Evolutionary conservation across 2,888 invertebrate genomes (phyloP), one percentile per base, ranked within the genome.

Genomic region (Ceraclea dissimilis): DNA sequence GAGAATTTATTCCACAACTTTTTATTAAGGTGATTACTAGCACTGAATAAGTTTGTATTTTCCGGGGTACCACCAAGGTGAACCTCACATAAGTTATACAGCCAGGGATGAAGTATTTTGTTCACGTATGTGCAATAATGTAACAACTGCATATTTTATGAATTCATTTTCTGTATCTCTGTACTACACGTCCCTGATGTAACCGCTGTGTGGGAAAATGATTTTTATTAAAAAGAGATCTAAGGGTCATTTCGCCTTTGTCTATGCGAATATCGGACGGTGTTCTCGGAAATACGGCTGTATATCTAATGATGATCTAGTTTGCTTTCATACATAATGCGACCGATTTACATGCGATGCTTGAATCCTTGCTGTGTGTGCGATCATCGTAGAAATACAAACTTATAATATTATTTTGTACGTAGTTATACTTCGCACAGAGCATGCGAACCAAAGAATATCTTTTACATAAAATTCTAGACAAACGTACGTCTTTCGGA

Each of bases 301-400:
- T 47, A 60, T 57, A 60, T 60, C 60, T 60, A 60, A 57, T 55
- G 50, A 39, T 57, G 57, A 60, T 61, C 61, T 59, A 59, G 54
- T 39, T 54, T 60, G 60, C 57, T 60, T 60, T 57, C 57, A 60
- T 60, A 60, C 60, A 60, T 60, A 60, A 60, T 61, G 59, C 48
- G 51, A 26, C 52, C 56, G 61, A 61, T 61, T 61, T 61, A 58
- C 61, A 61, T 61, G 56, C 57, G 39, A 39, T 39, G 39, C 16
- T 39, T 13, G 39, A 5, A 13, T 39, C 16, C 39, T 18, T 31
- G 44, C 43, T 13, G 19, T 31, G 54, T 50, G 53, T 49, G 50
- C 48, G 48, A 16, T 17, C 21, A 26, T 26, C 26, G 4, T 26
- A 26, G 5, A n/a, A n/a, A 10, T 26, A 26, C 26, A 26, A 26